phyloP scores from a whole-genome alignment of 2,797 vertebrate genomes.

The Chloroceryle inda region DNA sequence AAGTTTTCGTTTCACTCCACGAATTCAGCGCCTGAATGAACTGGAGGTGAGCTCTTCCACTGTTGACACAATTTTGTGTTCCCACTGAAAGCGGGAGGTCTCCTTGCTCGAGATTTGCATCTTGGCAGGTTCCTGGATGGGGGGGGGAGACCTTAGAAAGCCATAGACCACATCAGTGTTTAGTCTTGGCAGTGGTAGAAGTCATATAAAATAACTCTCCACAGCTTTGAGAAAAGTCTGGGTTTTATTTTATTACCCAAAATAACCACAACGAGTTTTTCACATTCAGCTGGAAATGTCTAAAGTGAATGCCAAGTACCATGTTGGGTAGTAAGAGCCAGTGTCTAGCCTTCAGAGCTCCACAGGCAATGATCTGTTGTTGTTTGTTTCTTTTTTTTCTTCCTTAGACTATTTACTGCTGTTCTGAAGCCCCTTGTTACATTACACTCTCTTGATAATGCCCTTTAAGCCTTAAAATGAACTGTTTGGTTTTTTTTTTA shows the following conservation, averaged over 20 bases:
- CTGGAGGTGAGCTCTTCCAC: conserved; percentile 88
- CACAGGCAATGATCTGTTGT: neutral
- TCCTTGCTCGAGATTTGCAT: neutral
- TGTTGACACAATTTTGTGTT: neutral
- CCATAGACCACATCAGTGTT: neutral
- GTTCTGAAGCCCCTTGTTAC: neutral
- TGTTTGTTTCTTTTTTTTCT: neutral
- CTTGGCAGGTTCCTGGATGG: conserved; percentile 13
- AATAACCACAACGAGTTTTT: conserved; percentile 40
- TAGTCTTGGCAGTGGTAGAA: neutral
- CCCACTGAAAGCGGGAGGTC: neutral
- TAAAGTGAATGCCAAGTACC: conserved; percentile 30
- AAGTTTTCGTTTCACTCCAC: conserved; percentile 95
- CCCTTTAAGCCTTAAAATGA: neutral
- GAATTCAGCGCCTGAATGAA: conserved; percentile 96
- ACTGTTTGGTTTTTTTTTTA: neutral
- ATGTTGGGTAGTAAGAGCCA: conserved; percentile 26
- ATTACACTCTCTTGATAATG: neutral
- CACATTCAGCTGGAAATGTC: conserved; percentile 19
- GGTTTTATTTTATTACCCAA: conserved; percentile 47
- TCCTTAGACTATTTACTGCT: neutral
- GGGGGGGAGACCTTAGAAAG: neutral
- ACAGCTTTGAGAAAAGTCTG: neutral
- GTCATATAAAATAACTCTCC: conserved; percentile 33
- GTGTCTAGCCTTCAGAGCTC: neutral